Evolutionary conservation across 2,113 vertebrate species (phyloP).

Genomic region (Paedocypris sp.): DNA sequence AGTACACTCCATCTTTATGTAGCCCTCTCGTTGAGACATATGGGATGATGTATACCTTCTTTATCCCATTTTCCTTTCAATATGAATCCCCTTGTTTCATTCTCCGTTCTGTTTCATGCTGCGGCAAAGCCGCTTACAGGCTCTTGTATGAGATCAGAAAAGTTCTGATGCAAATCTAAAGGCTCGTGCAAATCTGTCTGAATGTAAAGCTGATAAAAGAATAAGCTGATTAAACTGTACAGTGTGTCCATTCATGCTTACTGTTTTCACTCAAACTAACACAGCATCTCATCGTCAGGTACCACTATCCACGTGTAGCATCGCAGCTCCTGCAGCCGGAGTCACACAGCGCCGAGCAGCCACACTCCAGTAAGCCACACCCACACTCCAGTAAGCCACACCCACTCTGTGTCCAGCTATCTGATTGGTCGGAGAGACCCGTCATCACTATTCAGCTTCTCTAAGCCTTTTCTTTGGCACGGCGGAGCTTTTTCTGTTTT

Average conservation of each 20-base stretch:
- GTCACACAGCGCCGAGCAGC: too few species aligned
- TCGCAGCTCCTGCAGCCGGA: conserved; percentile 32
- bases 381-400: conserved; percentile 3
- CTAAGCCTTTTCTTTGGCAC: neutral
- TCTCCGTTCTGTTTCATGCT: conserved; percentile 34
- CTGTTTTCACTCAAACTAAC: too few species aligned
- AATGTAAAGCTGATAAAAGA: neutral
- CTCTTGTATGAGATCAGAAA: neutral
- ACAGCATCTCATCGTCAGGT: conserved; percentile 39
- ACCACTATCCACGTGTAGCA: conserved; percentile 47
- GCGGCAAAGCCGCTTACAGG: neutral
- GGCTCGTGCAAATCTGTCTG: neutral
- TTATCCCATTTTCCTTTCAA: neutral
- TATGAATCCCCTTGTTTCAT: conserved; percentile 26
- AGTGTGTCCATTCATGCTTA: conserved; percentile 10
- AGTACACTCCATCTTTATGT: too few species aligned
- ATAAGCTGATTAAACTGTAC: conserved; percentile 44
- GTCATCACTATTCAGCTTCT: neutral
- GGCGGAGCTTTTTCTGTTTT: neutral
- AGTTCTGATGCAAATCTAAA: neutral
- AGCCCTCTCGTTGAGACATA: too few species aligned
- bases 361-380: neutral
- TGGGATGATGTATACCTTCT: neutral
- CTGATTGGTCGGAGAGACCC: neutral
- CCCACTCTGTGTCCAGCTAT: neutral